Conservation (phyloP, 2,113 vertebrate genomes). For the Nerophis ophidion region DNA sequence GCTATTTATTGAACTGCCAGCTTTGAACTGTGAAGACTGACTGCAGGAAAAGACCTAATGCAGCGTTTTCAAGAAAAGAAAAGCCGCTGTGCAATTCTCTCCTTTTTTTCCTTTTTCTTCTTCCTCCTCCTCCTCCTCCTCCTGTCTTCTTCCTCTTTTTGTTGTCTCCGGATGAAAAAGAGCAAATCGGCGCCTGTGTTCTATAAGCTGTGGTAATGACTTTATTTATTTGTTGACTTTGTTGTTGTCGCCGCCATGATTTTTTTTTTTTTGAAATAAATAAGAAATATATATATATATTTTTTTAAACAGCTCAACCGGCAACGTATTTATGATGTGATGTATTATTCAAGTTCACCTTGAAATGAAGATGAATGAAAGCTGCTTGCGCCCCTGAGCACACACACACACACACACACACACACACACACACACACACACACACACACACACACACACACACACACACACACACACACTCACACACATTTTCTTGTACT, state of each 20-base stretch:
- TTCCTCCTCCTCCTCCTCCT: slow-evolving; percentile 60
- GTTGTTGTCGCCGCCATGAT: slow-evolving; percentile 73
- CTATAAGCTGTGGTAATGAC: slow-evolving; percentile 86
- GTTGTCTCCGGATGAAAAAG: slow-evolving; percentile 87
- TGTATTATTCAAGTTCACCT: slow-evolving; percentile 86
- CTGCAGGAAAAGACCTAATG: slow-evolving; percentile 76
- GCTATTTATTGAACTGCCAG: slow-evolving; percentile 99
- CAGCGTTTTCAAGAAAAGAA: slow-evolving; percentile 3
- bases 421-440: too few relatives aligned
- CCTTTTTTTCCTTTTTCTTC: slow-evolving; percentile 70
- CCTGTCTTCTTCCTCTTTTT: slow-evolving; percentile 72
- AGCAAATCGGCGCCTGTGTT: slow-evolving; percentile 85
- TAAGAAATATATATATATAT: slow-evolving; percentile 1
- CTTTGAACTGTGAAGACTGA: slow-evolving; percentile 99
- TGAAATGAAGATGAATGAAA: slow-evolving; percentile 77
- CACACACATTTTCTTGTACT: too few relatives aligned
- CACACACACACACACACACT: too few relatives aligned
- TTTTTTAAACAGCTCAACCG: not conserved
- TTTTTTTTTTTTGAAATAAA: slow-evolving; percentile 57
- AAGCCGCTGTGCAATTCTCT: slow-evolving; percentile 79
- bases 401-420: too few relatives aligned
- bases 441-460: too few relatives aligned
- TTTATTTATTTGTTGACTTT: slow-evolving; percentile 74
- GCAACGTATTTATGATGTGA: slow-evolving; percentile 79
- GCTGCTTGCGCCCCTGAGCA: not conserved